These are phyloP conservation scores for Eupithecia subumbrata DNA, from an alignment of 2,888 invertebrate species.

Conservation along the genomic window DNA sequence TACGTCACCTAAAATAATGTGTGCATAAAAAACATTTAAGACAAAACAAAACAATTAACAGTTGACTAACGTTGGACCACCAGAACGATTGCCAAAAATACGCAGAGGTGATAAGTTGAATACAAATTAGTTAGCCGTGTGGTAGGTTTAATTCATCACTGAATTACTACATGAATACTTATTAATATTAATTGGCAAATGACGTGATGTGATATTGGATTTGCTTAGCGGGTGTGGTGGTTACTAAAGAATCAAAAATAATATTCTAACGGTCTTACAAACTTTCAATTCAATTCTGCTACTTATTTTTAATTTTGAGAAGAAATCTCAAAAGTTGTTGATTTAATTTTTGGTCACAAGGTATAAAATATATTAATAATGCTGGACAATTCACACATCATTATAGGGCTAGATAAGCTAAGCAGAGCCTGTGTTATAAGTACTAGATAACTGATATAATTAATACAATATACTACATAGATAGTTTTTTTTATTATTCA, in stretches of 20 bases:
- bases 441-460: too few relatives aligned
- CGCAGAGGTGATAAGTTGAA: slow-evolving; percentile 36
- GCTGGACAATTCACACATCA: too few relatives aligned
- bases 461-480: too few relatives aligned
- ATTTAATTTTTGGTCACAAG: background rate
- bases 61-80: slow-evolving; percentile 26
- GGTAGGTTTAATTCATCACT: slow-evolving; percentile 37
- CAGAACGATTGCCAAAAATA: slow-evolving; percentile 42
- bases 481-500: too few relatives aligned
- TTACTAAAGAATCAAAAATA: background rate
- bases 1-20: background rate
- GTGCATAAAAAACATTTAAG: slow-evolving; percentile 11
- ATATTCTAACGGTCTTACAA: background rate
- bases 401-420: too few relatives aligned
- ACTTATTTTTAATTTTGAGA: background rate
- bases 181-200: slow-evolving; percentile 42
- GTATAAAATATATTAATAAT: background rate
- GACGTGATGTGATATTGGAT: slow-evolving; percentile 16
- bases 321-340: background rate
- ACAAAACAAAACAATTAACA: slow-evolving; percentile 19
- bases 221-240: background rate
- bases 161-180: slow-evolving; percentile 42
- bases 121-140: slow-evolving; percentile 42
- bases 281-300: background rate
- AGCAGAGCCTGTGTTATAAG: too few relatives aligned